phyloP scores from a whole-genome alignment of 2,113 vertebrate species.

The Eptatretus burgeri region DNA sequence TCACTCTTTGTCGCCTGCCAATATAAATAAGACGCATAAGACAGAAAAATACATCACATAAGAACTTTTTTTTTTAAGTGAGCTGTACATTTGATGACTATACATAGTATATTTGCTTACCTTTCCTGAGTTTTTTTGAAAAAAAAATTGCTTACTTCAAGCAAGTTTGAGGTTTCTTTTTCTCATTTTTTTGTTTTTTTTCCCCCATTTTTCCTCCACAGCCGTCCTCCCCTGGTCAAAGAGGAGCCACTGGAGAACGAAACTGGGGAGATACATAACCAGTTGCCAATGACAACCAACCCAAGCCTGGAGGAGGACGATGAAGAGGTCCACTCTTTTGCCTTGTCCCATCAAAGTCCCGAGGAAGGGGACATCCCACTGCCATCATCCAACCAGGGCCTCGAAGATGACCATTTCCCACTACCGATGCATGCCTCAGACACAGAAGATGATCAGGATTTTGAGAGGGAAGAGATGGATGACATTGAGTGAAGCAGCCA shows the following conservation, averaged over 20 bases:
- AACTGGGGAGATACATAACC: not conserved
- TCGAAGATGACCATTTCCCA: not conserved
- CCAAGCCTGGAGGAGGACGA: not conserved
- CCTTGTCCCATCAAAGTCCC: not conserved
- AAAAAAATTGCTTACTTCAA: too few relatives aligned
- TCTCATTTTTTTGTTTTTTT: not conserved
- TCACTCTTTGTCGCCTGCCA: too few relatives aligned
- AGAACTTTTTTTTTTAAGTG: too few relatives aligned
- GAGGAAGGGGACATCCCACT: not conserved
- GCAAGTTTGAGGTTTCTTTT: too few relatives aligned
- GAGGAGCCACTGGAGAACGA: constrained; percentile 4
- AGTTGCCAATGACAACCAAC: too few relatives aligned
- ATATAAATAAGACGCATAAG: too few relatives aligned
- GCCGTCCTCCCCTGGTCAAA: constrained; percentile 1
- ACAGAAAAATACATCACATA: too few relatives aligned
- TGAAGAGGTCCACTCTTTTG: not conserved
- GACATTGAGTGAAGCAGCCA: not conserved
- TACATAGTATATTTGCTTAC: too few relatives aligned
- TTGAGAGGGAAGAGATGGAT: constrained; percentile 2
- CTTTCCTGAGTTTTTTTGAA: too few relatives aligned
- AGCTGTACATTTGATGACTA: too few relatives aligned
- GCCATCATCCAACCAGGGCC: not conserved
- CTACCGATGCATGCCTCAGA: constrained; percentile 2
- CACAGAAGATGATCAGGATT: not conserved
- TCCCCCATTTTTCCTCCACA: not conserved